Base-by-base conservation (phyloP, 2,113 vertebrate genomes). In the Callocephalon fimbriatum region DNA sequence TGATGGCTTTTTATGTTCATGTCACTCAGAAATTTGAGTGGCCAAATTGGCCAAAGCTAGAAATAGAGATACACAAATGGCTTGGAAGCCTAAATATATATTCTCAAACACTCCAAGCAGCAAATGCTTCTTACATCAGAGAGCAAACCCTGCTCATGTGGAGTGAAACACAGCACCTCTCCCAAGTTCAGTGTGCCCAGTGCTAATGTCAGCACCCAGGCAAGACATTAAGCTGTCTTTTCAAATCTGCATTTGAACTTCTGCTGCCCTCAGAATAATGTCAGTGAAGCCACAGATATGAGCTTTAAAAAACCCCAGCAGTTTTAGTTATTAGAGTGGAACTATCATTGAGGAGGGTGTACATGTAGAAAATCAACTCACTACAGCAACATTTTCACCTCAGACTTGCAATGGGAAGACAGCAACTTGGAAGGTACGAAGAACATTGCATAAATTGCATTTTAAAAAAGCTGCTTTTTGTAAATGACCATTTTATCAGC, bases 131-230 rank as follows among this genome's bases (percentile, higher is more conserved):
- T 51, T 75, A 22, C 32, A 42, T 12, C 8, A 16, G 29, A 29
- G 15, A 51, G 44, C 48, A 88, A 74, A 73, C 27, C 8, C 26
- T 56, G 29, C 53, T 79, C 18, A 8, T 2, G 20, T 2, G 54
- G 58, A 20, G 0, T 9, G 53, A 83, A 61, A 45, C 4, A 2
- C 0, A 8, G 31, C 35, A 38, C 9, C 2, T 1, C 37, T 56
- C 23, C 67, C 5, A 50, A 21, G 8, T 8, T 53, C 70, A 20
- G 16, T 3, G 3, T 1, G 3, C 53, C 62, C 4, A 9, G 44
- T 38, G 35, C 53, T 26, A 19, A 23, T 1, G 2, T 2, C 58
- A 12, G 37, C 2, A 7, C 66, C 45, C 37, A 73, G 53, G 47
- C 38, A 76, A 86, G 23, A 8, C 67, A 50, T 53, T 20, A 19